These are phyloP conservation scores for Chrysogorgia sp. DNA, from an alignment of 92 coral and sea anemone species.

Conservation along the genomic window DNA sequence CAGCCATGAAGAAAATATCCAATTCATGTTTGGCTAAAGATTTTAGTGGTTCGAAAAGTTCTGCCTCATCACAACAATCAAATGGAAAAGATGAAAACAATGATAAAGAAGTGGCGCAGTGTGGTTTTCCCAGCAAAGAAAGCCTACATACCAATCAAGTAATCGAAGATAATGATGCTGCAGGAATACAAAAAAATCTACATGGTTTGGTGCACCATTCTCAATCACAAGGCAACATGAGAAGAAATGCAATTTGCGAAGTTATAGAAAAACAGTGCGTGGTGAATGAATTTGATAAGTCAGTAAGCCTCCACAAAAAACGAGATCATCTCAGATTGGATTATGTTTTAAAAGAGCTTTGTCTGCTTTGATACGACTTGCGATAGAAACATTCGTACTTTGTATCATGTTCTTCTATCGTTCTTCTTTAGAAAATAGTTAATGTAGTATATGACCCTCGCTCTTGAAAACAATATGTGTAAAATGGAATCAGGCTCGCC, in stretches of 20 bases:
- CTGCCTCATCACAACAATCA: too few species aligned
- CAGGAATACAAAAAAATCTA: neutral
- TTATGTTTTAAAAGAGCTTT: slow-evolving; percentile 25
- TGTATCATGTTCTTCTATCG: too few species aligned
- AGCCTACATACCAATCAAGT: neutral
- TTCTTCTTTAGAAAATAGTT: too few species aligned
- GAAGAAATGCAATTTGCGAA: slow-evolving; percentile 41
- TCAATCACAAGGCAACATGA: slow-evolving; percentile 6
- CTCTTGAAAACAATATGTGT: too few species aligned
- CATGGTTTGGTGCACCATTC: neutral
- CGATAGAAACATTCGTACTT: neutral
- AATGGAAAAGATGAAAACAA: too few species aligned
- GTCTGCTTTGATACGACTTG: slow-evolving; percentile 6
- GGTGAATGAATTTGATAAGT: neutral
- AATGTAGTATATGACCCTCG: too few species aligned
- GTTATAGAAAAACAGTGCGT: slow-evolving; percentile 22
- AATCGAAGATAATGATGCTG: neutral
- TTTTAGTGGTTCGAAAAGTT: too few species aligned
- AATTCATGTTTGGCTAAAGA: too few species aligned
- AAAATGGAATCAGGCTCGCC: too few species aligned
- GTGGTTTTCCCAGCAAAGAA: neutral
- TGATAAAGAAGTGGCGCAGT: too few species aligned
- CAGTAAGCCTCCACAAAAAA: slow-evolving; percentile 11
- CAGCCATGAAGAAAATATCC: too few species aligned
- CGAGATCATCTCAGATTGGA: slow-evolving; percentile 28